These are phyloP conservation scores for Melanotaenia boesemani DNA, from an alignment of 2,797 vertebrate species.

Conservation along the genomic window DNA sequence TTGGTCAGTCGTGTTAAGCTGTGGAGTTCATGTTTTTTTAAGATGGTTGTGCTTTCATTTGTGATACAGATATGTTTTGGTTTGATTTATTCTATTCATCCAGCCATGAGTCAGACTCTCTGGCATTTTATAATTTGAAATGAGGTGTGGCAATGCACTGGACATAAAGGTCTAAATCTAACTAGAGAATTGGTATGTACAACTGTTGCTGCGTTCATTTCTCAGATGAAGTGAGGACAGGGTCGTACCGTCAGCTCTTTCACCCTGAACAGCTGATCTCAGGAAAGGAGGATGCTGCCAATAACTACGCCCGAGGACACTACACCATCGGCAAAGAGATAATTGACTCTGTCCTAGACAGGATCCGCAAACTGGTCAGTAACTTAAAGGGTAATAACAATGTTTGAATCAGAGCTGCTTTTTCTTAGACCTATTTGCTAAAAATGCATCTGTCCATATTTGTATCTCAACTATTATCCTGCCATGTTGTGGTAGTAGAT, in stretches of 20 bases:
- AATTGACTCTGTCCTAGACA: constrained; percentile 81
- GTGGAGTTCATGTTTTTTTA: neutral
- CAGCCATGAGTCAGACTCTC: neutral
- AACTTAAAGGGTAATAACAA: neutral
- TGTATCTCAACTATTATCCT: neutral
- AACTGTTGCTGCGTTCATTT: neutral
- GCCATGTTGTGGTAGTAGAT: neutral
- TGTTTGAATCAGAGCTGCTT: neutral
- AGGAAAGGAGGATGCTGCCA: constrained; percentile 85
- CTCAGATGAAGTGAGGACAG: constrained; percentile 83
- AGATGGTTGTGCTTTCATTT: neutral
- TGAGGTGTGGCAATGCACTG: neutral
- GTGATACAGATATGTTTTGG: neutral
- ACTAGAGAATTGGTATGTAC: neutral
- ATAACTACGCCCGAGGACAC: constrained; percentile 85
- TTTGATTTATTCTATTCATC: neutral
- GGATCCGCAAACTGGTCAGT: constrained; percentile 82
- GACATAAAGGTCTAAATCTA: neutral
- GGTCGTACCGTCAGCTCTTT: constrained; percentile 80
- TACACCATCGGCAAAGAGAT: constrained; percentile 85
- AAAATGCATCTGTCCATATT: neutral
- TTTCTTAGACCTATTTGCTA: neutral
- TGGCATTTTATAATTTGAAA: neutral
- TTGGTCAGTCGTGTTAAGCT: constrained; percentile 65
- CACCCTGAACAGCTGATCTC: constrained; percentile 84